phyloP scores from a whole-genome alignment of 2,113 vertebrate genomes.

The Charina bottae region DNA sequence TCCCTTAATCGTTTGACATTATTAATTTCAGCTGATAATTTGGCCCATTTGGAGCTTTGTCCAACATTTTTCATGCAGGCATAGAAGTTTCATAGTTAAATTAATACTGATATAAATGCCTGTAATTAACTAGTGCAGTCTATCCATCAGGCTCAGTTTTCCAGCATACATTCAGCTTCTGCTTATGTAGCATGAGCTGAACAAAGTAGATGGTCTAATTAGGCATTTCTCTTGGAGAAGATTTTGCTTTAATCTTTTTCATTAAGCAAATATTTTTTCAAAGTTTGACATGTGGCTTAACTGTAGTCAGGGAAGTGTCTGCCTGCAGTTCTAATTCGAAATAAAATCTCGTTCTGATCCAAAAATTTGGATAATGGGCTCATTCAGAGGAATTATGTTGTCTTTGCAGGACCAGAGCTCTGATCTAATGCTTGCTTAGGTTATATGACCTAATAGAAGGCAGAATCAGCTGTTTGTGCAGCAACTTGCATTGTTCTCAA shows the following conservation, averaged over 20 bases:
- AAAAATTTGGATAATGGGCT: not conserved
- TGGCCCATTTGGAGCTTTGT: slow-evolving; percentile 18
- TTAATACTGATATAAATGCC: not conserved
- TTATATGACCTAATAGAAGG: not conserved
- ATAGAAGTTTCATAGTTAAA: slow-evolving; percentile 15
- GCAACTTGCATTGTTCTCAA: not conserved
- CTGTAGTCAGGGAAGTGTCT: not conserved
- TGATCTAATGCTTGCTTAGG: not conserved
- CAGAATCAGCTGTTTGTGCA: not conserved
- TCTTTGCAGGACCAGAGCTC: not conserved
- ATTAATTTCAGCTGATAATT: slow-evolving; percentile 9
- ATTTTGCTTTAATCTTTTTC: not conserved
- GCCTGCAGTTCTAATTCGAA: not conserved
- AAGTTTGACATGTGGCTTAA: not conserved
- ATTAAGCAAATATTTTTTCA: not conserved
- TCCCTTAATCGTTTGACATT: slow-evolving; percentile 7
- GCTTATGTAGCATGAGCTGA: slow-evolving; percentile 1
- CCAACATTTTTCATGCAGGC: slow-evolving; percentile 3
- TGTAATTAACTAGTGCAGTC: slow-evolving; percentile 8
- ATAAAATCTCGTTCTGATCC: not conserved
- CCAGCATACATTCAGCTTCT: not conserved
- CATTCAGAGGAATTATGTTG: not conserved
- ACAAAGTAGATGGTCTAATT: not conserved
- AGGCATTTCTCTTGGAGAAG: not conserved
- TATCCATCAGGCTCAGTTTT: slow-evolving; percentile 13